These are phyloP conservation scores for Microctonus aethiopoides DNA, from an alignment of 2,888 invertebrate species.

Conservation along the genomic window DNA sequence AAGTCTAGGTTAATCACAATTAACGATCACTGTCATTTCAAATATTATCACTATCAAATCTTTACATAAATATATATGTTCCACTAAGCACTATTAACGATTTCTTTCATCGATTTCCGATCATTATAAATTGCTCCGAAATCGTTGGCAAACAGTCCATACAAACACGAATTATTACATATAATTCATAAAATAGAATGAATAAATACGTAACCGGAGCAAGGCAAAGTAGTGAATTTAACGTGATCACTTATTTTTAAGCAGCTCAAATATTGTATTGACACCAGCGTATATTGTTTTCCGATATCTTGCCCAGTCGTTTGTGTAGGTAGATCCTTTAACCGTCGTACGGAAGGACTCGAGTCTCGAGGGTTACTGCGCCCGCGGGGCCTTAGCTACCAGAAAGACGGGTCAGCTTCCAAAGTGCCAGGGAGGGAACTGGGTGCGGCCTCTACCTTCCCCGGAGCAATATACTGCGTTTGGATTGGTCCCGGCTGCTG, in stretches of 20 bases:
- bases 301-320: constrained; percentile 53
- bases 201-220: neutral
- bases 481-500: constrained; percentile 32
- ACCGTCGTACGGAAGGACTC: constrained; percentile 66
- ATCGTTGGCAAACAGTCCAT: neutral
- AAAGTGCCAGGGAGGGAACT: constrained; percentile 41
- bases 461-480: constrained; percentile 28
- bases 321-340: constrained; percentile 53
- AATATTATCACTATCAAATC: neutral
- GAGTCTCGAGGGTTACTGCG: constrained; percentile 67
- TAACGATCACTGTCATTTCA: constrained; percentile 7
- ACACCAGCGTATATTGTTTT: constrained; percentile 55
- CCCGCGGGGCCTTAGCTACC: constrained; percentile 67
- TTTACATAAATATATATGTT: neutral
- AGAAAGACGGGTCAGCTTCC: constrained; percentile 51
- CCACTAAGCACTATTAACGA: neutral
- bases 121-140: neutral
- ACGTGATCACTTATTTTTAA: constrained; percentile 29
- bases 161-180: neutral
- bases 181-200: neutral
- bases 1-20: constrained; percentile 14
- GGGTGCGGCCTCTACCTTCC: constrained; percentile 44
- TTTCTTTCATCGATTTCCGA: neutral
- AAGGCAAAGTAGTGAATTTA: constrained; percentile 16
- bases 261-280: constrained; percentile 48